Evolutionary conservation across 1,140 invertebrate species (phyloP), one percentile per base, ranked within the genome.

Genomic region (Ips nitidus): DNA sequence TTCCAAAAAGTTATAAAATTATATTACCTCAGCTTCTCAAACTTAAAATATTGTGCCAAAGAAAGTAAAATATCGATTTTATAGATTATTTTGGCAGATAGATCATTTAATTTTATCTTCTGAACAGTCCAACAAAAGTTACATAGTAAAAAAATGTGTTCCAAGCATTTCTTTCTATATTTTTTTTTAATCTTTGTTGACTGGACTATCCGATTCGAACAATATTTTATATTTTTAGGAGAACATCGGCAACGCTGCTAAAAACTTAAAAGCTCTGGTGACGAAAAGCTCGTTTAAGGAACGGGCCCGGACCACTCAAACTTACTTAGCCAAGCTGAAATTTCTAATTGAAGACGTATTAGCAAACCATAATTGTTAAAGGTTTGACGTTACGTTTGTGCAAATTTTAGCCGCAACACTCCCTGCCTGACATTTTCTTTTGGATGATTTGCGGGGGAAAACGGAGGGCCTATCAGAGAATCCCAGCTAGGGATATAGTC

Each of bases 371-470:
- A 61, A 36, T 39, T 50, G 40, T 8, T 41, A 42, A 42, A 41
- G 39, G 42, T 6, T 59, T 42, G 8, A 6, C 4, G 38, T 8
- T 42, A 42, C 8, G 41, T 59, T 41, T 41, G 41, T 43, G 3
- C n/a, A 42, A 40, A 56, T 81, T 85, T 39, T 74, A 95, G 93
- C 89, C 93, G 0, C 93, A 96, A 84, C 90, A 93, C 75, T 85
- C 91, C 0, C 81, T 96, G 63, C 93, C 94, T 0, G 94, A 95
- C 80, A 83, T 95, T 2, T 94, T 95, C 75, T 81, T 96, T n/a
- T 95, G 94, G 93, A 85, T 95, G 77, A 88, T 93, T 45, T 91
- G 89, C 71, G 89, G 89, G 41, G 91, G 90, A 0, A 93, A 93
- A 77, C 83, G 94, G 43, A 84, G 93, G 36, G 93, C 93, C 0